A percentile compares a stretch with the other conserved stretches of the same genome.
Conservation (phyloP, 2,888 invertebrate species). For the Poecilus cupreus region DNA sequence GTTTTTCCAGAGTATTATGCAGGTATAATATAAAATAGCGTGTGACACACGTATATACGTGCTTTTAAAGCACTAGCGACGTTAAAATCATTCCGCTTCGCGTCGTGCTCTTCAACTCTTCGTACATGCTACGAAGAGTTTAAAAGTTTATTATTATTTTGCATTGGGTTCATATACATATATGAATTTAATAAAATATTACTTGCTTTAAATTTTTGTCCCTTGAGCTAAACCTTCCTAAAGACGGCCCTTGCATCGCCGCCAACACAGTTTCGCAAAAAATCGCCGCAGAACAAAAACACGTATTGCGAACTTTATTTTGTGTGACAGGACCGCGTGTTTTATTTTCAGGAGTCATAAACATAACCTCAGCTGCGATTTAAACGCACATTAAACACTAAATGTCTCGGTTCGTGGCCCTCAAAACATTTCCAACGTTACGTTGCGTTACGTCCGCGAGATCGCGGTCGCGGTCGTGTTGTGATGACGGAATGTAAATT, state of each 20-base stretch:
- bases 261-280: not conserved
- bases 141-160: too few relatives aligned
- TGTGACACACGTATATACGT: too few relatives aligned
- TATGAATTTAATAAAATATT: too few relatives aligned
- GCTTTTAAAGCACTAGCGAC: too few relatives aligned
- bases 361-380: slow-evolving; percentile 51
- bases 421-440: slow-evolving; percentile 8
- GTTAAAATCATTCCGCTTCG: too few relatives aligned
- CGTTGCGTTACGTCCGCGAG: not conserved
- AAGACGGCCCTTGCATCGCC: not conserved
- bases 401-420: slow-evolving; percentile 34
- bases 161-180: too few relatives aligned
- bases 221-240: not conserved
- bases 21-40: too few relatives aligned
- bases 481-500: not conserved
- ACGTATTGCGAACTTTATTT: slow-evolving; percentile 21
- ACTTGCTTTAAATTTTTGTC: too few relatives aligned
- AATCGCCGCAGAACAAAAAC: not conserved
- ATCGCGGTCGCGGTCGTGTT: not conserved
- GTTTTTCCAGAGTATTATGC: too few relatives aligned
- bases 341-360: slow-evolving; percentile 53
- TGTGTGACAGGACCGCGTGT: slow-evolving; percentile 18
- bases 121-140: too few relatives aligned
- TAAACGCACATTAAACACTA: slow-evolving; percentile 55
- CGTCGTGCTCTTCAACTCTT: too few relatives aligned